Evolutionary conservation across 2,797 vertebrate genomes (phyloP), one percentile per base, ranked within the genome.

Genomic region (Anabas testudineus): DNA sequence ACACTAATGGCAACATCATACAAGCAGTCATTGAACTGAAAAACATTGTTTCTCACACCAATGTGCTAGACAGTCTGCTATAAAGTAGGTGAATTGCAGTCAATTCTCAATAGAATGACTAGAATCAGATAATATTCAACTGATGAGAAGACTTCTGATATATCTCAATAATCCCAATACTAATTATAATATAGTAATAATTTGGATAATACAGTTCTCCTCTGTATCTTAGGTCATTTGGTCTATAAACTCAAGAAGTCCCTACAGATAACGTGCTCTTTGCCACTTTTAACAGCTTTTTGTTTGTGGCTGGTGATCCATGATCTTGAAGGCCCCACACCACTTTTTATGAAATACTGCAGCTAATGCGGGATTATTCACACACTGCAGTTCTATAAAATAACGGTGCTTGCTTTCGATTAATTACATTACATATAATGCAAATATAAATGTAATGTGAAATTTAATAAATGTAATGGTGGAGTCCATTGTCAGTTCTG

Each of bases 321-420:
- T 51, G 28, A 49, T 42, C 16, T 2, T 7, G 9, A 21, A n/a
- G 19, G 34, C 26, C 8, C 47, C 58, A 37, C 13, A 10, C 45
- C 59, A 67, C 32, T 66, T 73, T 73, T 3, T 3, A 22, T 16
- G 6, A 51, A 36, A 51, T n/a, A 2, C 24, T 24, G 45, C 26
- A 19, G 21, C 34, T 34, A 32, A 15, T n/a, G 52, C 19, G 0
- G 3, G 4, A 52, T 15, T 21, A 14, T 19, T 36, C 13, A 16
- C 8, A 51, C 26, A 19, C 2, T 2, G 32, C 14, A 22, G 5
- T 37, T 47, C 34, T 39, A 32, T 54, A 47, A 70, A 61, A 19
- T 10, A 13, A 52, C 7, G 8, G 1, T 4, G 2, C 22, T 56
- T 10, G n/a, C 10, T 45, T 34, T 9, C 5, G 1, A 34, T 43